Percentiles rank a stretch among this genome's conserved stretches.
Evolutionary conservation across 2,797 vertebrate species (phyloP).

Genomic region (Poeciliopsis presidionis): DNA sequence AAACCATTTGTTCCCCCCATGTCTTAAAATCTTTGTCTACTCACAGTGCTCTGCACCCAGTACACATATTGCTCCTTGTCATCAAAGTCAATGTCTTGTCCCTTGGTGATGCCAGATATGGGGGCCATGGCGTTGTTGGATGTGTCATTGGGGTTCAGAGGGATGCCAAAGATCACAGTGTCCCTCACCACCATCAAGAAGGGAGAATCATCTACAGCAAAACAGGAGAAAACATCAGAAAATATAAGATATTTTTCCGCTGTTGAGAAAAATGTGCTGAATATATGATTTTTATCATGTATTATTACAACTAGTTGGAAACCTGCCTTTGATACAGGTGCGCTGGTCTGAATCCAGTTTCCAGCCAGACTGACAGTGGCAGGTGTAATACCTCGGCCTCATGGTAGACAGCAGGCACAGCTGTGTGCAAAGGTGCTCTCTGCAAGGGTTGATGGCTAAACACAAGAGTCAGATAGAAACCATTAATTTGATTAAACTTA

Average conservation of each 20-base stretch:
- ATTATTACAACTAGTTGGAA: background rate
- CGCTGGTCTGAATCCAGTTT: constrained; percentile 82
- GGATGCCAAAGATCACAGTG: constrained; percentile 77
- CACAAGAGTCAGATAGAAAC: constrained; percentile 39
- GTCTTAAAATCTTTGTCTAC: constrained; percentile 29
- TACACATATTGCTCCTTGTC: constrained; percentile 78
- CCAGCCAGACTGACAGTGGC: constrained; percentile 94
- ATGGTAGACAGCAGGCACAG: constrained; percentile 88
- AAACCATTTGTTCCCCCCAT: background rate
- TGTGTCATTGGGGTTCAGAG: constrained; percentile 74
- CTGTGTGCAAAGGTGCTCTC: constrained; percentile 84
- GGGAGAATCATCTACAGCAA: constrained; percentile 64
- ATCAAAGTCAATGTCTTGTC: constrained; percentile 79
- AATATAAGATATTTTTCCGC: background rate
- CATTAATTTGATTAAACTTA: background rate
- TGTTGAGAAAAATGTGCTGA: background rate
- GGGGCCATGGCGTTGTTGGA: constrained; percentile 79
- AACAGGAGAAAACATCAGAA: constrained; percentile 5
- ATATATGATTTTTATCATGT: background rate
- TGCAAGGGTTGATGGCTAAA: constrained; percentile 87
- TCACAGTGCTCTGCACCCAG: constrained; percentile 78
- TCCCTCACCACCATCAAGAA: constrained; percentile 81
- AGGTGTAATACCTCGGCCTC: constrained; percentile 85
- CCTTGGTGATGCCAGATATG: constrained; percentile 73
- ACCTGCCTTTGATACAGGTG: constrained; percentile 88